phyloP scores from a whole-genome alignment of 2,113 vertebrate species.

The Rhineura floridana region DNA sequence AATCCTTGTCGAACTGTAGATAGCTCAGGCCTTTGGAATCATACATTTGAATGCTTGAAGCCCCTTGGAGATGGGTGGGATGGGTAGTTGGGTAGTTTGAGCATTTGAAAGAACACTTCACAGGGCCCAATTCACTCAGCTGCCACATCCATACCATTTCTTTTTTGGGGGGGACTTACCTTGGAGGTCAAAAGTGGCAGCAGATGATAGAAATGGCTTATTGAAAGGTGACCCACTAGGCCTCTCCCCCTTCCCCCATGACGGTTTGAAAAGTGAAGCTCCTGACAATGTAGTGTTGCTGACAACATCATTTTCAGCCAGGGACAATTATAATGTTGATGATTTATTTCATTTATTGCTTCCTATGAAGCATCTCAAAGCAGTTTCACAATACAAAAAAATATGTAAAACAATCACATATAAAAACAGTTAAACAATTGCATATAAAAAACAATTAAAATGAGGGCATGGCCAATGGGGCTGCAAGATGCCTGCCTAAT shows the following conservation, averaged over 20 bases:
- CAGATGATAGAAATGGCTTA: background rate
- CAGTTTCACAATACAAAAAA: no score
- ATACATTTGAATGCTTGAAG: background rate
- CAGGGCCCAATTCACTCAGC: background rate
- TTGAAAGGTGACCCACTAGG: background rate
- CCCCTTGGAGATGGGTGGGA: no score
- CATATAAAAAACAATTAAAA: no score
- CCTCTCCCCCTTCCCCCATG: background rate
- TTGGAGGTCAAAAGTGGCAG: background rate
- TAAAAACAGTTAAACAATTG: no score
- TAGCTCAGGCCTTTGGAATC: background rate
- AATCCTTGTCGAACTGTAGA: background rate
- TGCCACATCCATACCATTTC: background rate
- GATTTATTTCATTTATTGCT: no score
- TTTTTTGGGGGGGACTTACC: background rate
- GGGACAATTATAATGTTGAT: background rate
- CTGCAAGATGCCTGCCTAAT: no score
- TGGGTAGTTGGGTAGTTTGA: background rate
- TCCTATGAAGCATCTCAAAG: no score
- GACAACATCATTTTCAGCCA: background rate
- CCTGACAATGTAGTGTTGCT: background rate
- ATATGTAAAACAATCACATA: no score
- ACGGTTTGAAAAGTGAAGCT: background rate
- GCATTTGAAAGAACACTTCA: background rate
- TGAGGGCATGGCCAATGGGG: no score